Evolutionary conservation across 2,888 invertebrate species (phyloP), one percentile per base, ranked within the genome.

Genomic region (Heliconius erato): DNA sequence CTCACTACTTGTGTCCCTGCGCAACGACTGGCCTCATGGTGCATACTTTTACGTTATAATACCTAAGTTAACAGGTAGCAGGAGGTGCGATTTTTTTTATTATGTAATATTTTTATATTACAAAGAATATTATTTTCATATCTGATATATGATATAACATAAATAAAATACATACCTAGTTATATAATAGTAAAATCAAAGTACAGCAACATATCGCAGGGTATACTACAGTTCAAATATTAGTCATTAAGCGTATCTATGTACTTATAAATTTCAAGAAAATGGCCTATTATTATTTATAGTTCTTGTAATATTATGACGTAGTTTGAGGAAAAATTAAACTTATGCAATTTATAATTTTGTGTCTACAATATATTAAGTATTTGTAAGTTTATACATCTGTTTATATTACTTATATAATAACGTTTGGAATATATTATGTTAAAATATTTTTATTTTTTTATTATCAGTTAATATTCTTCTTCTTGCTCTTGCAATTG

Each of bases 211-310:
- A 5, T 40, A 72, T 26, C n/a, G 40, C n/a, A 40, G 0, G 35
- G n/a, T 71, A n/a, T 71, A 71, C 40, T 68, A 19, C 19, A 68
- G n/a, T 40, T n/a, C 14, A 71, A 40, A 71, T 44, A 72, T 72
- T 72, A 72, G 71, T 72, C 44, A 72, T 72, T 44, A 26, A 72
- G 26, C 44, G 71, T 44, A 71, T 40, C 23, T 69, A 67, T 26
- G 26, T 67, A 71, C 40, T 40, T 71, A 23, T 35, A 44, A 44
- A 16, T 71, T 71, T 71, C 49, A 72, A 72, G 72, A 72, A 72
- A 72, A 72, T 72, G 19, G 72, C 49, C 49, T 72, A 72, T 72
- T 49, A 72, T 9, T 72, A 16, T n/a, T n/a, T 44, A 44, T 14
- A 40, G 40, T 72, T 72, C 44, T 72, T 49, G 44, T 49, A 72